Evolutionary conservation across 2,888 invertebrate genomes (phyloP).

Genomic region (Drosophila subsilvestris): DNA sequence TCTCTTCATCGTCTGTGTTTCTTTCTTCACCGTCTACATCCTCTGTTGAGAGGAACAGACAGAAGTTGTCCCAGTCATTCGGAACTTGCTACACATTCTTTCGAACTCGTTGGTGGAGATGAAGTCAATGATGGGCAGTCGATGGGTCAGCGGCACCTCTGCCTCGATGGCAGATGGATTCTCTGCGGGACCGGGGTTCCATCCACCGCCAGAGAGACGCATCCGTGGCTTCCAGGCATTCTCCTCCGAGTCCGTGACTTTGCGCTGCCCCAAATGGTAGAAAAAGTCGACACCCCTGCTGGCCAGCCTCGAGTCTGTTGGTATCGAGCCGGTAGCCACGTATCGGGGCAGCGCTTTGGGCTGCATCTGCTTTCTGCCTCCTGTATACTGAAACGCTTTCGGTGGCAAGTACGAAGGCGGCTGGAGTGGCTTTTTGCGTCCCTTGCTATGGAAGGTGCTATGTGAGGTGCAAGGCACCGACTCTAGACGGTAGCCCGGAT

Average conservation of each 20-base stretch:
- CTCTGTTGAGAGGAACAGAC: too few species aligned
- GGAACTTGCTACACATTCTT: slow-evolving; percentile 20
- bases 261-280: slow-evolving; percentile 26
- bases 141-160: slow-evolving; percentile 58
- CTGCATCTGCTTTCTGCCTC: background rate
- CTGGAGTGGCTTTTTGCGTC: background rate
- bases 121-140: slow-evolving; percentile 68
- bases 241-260: background rate
- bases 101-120: slow-evolving; percentile 67
- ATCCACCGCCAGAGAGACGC: background rate
- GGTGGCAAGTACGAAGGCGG: too few species aligned
- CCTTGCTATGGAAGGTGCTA: background rate
- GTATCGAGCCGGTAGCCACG: background rate
- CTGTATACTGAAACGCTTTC: background rate
- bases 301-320: background rate
- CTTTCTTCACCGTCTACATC: too few species aligned
- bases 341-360: background rate
- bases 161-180: slow-evolving; percentile 16
- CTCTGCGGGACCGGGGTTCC: background rate
- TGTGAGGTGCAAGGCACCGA: background rate
- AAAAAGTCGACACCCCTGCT: slow-evolving; percentile 37
- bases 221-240: background rate
- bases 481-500: background rate
- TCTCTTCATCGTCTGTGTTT: too few species aligned
- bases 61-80: background rate